Evolutionary conservation across 2,888 invertebrate species (phyloP).

Genomic region (Herminia tarsipennalis): DNA sequence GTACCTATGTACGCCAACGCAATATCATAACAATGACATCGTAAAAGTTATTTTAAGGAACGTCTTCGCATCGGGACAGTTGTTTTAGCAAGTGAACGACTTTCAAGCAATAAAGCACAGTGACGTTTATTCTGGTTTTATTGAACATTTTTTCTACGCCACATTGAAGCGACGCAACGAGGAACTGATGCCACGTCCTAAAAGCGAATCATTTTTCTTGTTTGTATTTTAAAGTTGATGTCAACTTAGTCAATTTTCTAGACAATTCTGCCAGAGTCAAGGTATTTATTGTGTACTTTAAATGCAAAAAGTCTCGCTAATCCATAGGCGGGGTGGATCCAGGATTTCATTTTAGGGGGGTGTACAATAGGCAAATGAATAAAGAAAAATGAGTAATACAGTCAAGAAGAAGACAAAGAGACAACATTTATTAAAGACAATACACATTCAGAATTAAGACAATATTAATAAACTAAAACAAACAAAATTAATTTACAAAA

Average conservation of each 20-base stretch:
- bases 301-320: too few relatives aligned
- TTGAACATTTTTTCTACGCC: slow-evolving; percentile 69
- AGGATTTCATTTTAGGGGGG: not conserved
- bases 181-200: slow-evolving; percentile 37
- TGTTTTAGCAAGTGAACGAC: slow-evolving; percentile 62
- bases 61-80: slow-evolving; percentile 56
- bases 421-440: too few relatives aligned
- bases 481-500: too few relatives aligned
- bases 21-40: slow-evolving; percentile 48
- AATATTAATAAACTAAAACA: too few relatives aligned
- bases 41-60: slow-evolving; percentile 64
- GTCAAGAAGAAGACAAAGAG: too few relatives aligned
- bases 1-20: slow-evolving; percentile 27
- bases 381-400: not conserved
- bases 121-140: slow-evolving; percentile 67
- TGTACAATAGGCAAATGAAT: not conserved
- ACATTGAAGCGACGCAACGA: slow-evolving; percentile 66
- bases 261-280: too few relatives aligned
- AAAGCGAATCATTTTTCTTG: too few relatives aligned
- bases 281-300: too few relatives aligned
- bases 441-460: too few relatives aligned
- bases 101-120: slow-evolving; percentile 75
- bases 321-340: too few relatives aligned
- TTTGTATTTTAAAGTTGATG: too few relatives aligned
- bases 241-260: too few relatives aligned